A percentile compares a stretch with the other conserved stretches of the same genome.
Conservation (phyloP, 1,140 invertebrate species). For the Drosophila trapezifrons region DNA sequence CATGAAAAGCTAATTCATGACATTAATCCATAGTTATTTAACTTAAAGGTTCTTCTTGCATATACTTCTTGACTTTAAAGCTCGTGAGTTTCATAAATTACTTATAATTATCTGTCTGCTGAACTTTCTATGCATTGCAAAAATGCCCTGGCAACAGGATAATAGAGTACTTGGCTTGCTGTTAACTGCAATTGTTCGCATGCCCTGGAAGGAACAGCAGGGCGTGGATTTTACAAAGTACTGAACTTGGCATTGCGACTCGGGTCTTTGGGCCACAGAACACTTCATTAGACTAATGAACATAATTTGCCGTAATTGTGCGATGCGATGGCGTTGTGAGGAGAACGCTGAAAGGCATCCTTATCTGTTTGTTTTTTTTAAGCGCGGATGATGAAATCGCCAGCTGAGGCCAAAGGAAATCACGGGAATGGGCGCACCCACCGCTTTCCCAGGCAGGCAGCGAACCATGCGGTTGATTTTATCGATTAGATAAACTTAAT, state of each 20-base stretch:
- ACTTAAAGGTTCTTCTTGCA: too few relatives aligned
- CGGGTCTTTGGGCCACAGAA: constrained; percentile 50
- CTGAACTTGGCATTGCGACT: constrained; percentile 19
- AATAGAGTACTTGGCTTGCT: constrained; percentile 31
- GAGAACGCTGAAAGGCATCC: constrained; percentile 13
- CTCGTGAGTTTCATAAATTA: not conserved
- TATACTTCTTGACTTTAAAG: not conserved
- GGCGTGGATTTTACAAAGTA: constrained; percentile 39
- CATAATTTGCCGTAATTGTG: constrained; percentile 72
- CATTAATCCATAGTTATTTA: too few relatives aligned
- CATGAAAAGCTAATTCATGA: too few relatives aligned
- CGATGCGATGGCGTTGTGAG: constrained; percentile 41
- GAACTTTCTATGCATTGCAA: not conserved
- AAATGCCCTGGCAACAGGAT: constrained; percentile 5
- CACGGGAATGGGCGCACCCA: constrained; percentile 25
- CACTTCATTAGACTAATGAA: constrained; percentile 80
- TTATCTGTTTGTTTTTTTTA: constrained; percentile 28
- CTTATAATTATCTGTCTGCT: constrained; percentile 13
- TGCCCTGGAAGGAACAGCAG: constrained; percentile 20
- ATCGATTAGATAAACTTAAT: constrained; percentile 83
- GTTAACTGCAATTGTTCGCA: constrained; percentile 30
- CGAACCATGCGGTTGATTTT: constrained; percentile 53
- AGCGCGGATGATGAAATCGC: constrained; percentile 41
- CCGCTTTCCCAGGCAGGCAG: constrained; percentile 33
- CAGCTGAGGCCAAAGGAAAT: constrained; percentile 40